Evolutionary conservation across 2,888 invertebrate species (phyloP).

Genomic region (Ariolimax columbianus): DNA sequence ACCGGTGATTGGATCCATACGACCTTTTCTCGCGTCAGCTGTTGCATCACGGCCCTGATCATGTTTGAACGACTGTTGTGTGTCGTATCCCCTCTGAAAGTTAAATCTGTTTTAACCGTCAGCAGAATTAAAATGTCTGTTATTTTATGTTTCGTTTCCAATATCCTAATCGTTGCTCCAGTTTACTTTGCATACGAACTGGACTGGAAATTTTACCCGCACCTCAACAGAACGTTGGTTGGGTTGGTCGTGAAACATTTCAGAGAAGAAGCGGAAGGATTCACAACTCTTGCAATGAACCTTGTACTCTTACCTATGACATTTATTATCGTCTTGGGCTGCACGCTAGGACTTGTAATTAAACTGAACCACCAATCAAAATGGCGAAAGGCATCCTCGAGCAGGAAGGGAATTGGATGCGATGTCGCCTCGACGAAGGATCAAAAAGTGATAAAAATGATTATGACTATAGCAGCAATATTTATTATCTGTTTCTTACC

Average conservation of each 20-base stretch:
- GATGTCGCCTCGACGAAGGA: neutral
- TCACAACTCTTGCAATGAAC: neutral
- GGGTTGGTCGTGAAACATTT: neutral
- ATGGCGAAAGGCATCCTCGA: neutral
- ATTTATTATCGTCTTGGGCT: neutral
- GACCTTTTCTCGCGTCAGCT: neutral
- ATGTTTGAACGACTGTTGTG: constrained; percentile 2
- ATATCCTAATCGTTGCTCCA: neutral
- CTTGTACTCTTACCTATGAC: neutral
- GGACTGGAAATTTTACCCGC: neutral
- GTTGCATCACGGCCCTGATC: neutral
- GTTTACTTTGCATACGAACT: neutral
- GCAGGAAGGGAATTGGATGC: neutral
- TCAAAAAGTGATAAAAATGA: constrained; percentile 3
- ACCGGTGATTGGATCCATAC: neutral
- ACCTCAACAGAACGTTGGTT: neutral
- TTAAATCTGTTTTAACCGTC: neutral
- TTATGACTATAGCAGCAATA: neutral
- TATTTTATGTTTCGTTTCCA: neutral
- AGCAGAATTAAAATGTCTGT: neutral
- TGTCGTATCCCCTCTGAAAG: neutral
- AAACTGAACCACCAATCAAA: neutral
- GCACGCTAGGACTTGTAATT: neutral
- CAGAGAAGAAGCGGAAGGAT: neutral
- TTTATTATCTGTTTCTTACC: constrained; percentile 19